Evolutionary conservation across 2,113 vertebrate genomes (phyloP).

Genomic region (Butorides virescens): DNA sequence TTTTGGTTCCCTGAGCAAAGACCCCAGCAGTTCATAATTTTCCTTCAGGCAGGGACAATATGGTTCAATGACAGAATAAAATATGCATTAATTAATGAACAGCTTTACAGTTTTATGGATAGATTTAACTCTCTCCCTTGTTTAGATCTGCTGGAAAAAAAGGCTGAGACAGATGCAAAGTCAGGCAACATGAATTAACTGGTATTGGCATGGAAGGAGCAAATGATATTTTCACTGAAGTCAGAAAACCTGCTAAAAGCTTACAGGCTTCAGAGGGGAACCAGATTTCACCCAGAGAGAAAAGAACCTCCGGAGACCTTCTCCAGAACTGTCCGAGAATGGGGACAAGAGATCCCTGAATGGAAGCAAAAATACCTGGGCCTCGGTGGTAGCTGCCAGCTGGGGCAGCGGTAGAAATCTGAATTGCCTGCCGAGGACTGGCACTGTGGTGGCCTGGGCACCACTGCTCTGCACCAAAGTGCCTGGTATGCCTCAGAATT

Average conservation of each 20-base stretch:
- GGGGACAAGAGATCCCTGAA: neutral
- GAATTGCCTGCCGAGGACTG: neutral
- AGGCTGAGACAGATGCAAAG: neutral
- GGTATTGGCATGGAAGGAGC: neutral
- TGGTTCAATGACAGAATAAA: conserved; percentile 4
- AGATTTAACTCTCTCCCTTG: conserved; percentile 4
- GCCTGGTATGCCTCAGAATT: neutral
- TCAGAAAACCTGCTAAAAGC: neutral
- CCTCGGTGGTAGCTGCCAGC: neutral
- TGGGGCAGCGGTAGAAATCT: neutral
- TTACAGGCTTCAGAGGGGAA: neutral
- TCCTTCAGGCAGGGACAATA: conserved; percentile 9
- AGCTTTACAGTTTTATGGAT: conserved; percentile 10
- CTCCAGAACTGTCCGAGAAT: neutral
- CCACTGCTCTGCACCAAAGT: neutral
- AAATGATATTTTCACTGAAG: neutral
- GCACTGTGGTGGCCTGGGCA: neutral
- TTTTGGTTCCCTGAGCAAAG: neutral
- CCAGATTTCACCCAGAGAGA: neutral
- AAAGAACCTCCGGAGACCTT: neutral
- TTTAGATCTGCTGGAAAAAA: neutral
- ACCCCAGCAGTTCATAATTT: neutral
- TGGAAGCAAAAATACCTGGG: neutral
- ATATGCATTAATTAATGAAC: conserved; percentile 47
- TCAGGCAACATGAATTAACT: neutral